These are phyloP conservation scores for Lissocephala sabroskyi DNA, from an alignment of 2,888 invertebrate species.

Conservation along the genomic window DNA sequence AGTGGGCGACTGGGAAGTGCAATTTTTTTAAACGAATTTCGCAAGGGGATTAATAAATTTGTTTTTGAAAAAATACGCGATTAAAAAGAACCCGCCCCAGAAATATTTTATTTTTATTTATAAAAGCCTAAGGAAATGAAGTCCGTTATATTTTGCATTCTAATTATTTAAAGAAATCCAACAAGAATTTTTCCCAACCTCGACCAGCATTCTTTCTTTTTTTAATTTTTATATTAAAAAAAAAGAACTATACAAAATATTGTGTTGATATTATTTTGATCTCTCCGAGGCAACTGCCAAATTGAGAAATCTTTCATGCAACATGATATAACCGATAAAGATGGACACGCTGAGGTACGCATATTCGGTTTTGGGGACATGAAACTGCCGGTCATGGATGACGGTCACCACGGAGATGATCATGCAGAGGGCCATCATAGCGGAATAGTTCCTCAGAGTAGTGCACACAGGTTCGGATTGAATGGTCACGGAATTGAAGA, in stretches of 20 bases:
- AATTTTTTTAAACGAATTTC: background rate
- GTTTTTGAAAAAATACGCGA: background rate
- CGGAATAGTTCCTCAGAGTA: constrained; percentile 36
- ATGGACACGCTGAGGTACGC: constrained; percentile 39
- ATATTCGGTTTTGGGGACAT: constrained; percentile 41
- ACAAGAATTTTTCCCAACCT: too few species aligned
- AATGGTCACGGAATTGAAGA: constrained; percentile 28
- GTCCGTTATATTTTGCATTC: too few species aligned
- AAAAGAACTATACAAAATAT: background rate
- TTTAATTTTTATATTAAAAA: background rate
- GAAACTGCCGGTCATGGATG: constrained; percentile 46
- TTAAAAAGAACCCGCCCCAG: background rate
- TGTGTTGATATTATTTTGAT: background rate
- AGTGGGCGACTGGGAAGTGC: background rate
- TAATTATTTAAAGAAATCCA: too few species aligned
- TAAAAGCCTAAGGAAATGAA: too few species aligned
- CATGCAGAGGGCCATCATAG: constrained; percentile 33
- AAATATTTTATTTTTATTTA: background rate
- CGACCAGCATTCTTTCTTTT: background rate
- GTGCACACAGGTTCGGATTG: background rate
- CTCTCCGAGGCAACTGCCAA: background rate
- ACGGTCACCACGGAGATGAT: constrained; percentile 48
- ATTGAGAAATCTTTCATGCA: background rate
- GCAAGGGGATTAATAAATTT: background rate
- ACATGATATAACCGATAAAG: constrained; percentile 42